Conservation (phyloP, 2,888 invertebrate species). For the Nemoura dubitans region DNA sequence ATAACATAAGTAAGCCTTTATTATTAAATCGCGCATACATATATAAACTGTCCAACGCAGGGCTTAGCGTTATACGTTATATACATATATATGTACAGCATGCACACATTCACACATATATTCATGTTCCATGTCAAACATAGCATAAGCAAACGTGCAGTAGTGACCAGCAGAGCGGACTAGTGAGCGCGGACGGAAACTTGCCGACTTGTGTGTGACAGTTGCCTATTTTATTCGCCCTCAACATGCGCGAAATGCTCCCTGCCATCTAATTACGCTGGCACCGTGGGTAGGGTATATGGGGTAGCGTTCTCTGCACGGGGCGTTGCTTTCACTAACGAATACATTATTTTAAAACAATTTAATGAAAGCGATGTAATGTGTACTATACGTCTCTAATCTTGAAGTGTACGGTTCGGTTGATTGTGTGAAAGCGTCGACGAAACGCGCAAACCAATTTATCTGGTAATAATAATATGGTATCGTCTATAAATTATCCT, state of each 20-base stretch:
- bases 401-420: not conserved
- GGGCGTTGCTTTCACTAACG: not conserved
- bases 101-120: not conserved
- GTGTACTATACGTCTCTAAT: not conserved
- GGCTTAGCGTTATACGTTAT: not conserved
- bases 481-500: not conserved
- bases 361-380: not conserved
- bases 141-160: not conserved
- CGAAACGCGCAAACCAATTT: not conserved
- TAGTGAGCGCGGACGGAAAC: conserved; percentile 10
- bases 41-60: not conserved
- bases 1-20: not conserved
- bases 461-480: conserved; percentile 12
- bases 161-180: not conserved
- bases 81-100: too few species aligned
- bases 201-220: conserved; percentile 31
- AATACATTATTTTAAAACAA: not conserved
- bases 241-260: not conserved
- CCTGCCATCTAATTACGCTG: not conserved
- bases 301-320: not conserved
- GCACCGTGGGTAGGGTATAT: not conserved
- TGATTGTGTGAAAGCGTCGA: not conserved
- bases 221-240: not conserved
- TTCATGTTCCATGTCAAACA: not conserved
- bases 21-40: not conserved